Percentiles rank a stretch among this genome's conserved stretches.
phyloP scores from a whole-genome alignment of 1,140 invertebrate genomes.

The Conus ventricosus region DNA sequence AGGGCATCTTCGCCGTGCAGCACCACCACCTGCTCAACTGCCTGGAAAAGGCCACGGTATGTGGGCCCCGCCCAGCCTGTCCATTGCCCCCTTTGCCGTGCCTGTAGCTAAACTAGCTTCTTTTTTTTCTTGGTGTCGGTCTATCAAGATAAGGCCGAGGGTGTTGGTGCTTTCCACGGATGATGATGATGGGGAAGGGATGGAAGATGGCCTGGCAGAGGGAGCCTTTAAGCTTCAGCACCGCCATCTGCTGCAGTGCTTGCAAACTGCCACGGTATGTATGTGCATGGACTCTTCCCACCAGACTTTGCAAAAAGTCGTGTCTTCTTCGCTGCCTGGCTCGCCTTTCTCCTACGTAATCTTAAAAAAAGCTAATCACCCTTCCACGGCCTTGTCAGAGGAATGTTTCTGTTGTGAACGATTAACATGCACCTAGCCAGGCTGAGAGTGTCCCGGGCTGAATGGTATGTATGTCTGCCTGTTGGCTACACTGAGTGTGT shows the following conservation, averaged over 20 bases:
- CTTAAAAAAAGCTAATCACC: background rate
- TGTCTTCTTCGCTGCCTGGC: background rate
- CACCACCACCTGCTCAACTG: conserved; percentile 98
- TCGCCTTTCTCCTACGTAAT: background rate
- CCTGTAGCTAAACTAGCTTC: background rate
- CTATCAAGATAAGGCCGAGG: background rate
- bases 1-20: conserved; percentile 99
- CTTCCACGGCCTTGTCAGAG: too few species aligned
- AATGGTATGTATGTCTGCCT: too few species aligned
- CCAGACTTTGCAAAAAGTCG: background rate
- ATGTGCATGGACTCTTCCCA: background rate
- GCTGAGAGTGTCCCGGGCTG: too few species aligned
- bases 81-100: background rate
- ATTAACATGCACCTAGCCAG: too few species aligned
- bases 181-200: background rate
- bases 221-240: background rate
- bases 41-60: conserved; percentile 97
- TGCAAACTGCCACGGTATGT: background rate
- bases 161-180: conserved; percentile 9
- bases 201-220: background rate
- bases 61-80: background rate
- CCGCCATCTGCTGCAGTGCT: conserved; percentile 12
- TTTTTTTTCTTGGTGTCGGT: background rate
- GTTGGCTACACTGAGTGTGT: too few species aligned
- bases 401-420: too few species aligned